Conservation (phyloP, 2,113 vertebrate species). For the Salminus brasiliensis region DNA sequence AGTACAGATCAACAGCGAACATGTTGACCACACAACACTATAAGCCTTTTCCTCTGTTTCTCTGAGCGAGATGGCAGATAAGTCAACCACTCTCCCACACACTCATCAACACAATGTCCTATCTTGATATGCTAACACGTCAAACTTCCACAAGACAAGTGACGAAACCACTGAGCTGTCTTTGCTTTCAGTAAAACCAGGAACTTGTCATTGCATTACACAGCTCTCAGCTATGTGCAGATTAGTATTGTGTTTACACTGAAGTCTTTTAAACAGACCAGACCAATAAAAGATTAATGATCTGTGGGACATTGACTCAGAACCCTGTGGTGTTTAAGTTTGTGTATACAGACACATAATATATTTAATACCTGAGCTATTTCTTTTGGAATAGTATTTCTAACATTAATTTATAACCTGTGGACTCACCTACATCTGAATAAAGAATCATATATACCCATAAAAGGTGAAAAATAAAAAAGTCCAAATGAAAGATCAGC, state of each 20-base stretch:
- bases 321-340: no score
- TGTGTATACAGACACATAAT: no score
- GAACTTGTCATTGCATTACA: neutral
- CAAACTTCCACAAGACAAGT: neutral
- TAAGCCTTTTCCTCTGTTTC: neutral
- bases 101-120: slow-evolving; percentile 4
- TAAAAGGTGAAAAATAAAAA: no score
- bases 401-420: no score
- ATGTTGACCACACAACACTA: neutral
- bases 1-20: neutral
- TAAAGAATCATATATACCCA: no score
- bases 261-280: neutral
- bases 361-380: no score
- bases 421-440: no score
- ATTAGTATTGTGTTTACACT: neutral
- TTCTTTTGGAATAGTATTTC: no score
- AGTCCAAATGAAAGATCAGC: no score
- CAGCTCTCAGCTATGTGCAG: neutral
- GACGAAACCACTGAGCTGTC: neutral
- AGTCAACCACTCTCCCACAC: neutral
- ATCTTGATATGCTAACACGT: neutral
- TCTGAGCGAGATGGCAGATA: neutral
- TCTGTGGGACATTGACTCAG: neutral
- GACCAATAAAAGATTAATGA: neutral
- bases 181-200: neutral